Percentiles rank a stretch among this genome's conserved stretches.
phyloP scores from a whole-genome alignment of 2,113 vertebrate genomes.

The Ophthalmolycus amberensis region DNA sequence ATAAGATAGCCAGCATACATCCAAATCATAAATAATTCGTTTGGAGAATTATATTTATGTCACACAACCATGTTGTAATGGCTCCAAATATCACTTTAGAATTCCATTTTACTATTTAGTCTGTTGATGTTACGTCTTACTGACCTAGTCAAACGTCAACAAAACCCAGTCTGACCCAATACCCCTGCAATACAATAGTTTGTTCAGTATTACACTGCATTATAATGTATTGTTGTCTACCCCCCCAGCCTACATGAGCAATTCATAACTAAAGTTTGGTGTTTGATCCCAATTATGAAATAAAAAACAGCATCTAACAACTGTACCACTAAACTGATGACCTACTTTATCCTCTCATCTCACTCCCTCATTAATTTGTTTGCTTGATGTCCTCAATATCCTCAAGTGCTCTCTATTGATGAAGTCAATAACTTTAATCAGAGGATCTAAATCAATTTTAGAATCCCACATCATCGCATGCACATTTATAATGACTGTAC shows the following conservation, averaged over 20 bases:
- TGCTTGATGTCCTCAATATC: constrained; percentile 50
- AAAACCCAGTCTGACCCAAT: not conserved
- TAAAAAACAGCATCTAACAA: not conserved
- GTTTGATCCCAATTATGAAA: not conserved
- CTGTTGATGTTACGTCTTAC: not conserved
- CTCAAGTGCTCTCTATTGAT: constrained; percentile 5
- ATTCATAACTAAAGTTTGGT: not conserved
- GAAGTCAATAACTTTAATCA: constrained; percentile 21
- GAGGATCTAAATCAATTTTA: constrained; percentile 30
- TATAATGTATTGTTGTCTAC: no score
- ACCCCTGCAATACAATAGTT: not conserved
- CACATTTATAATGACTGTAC: not conserved
- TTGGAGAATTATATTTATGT: not conserved
- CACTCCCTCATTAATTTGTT: constrained; percentile 17
- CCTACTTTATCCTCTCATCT: constrained; percentile 44
- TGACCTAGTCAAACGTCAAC: not conserved
- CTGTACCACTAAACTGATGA: not conserved
- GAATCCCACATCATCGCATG: not conserved
- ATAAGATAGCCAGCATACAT: not conserved
- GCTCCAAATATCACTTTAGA: no score
- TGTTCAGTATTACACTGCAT: no score
- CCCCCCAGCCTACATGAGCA: not conserved
- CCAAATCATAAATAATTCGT: not conserved
- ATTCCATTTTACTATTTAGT: not conserved
- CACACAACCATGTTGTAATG: no score